Evolutionary conservation across 2,888 invertebrate genomes (phyloP), one percentile per base, ranked within the genome.

Genomic region (Agrilus cyanescens): DNA sequence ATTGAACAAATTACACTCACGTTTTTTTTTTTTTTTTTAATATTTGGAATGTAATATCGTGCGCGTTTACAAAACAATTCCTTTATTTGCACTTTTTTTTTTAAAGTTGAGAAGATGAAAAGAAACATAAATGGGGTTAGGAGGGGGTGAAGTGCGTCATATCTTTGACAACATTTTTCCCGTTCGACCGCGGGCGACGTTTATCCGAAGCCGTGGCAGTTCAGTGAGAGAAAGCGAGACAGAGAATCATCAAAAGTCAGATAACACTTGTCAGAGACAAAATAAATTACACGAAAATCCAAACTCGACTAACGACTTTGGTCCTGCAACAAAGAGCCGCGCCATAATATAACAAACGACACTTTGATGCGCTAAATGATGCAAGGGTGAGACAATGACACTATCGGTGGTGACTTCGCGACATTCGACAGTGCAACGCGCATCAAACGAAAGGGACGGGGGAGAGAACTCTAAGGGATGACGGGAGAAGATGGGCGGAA

Each of bases 311-410:
- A 57, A 53, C 56, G 55, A 54, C 55, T 47, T 51, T 49, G 48
- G 50, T 50, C 43, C 45, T 43, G 43, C 48, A 51, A 56, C 56
- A 56, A 54, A 55, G 50, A 49, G 40, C 48, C 47, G 49, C 45
- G 48, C 53, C 55, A 52, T 53, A 54, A 56, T 25, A 25, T 65
- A 59, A 65, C 60, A 65, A 65, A 65, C 60, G 65, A 63, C 57
- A 61, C 58, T 65, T 64, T 65, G 64, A 65, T 65, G 63, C 56
- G 63, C 57, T 64, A 64, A 65, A 65, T 65, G 65, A 64, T 53
- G 64, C 63, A 60, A 62, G 62, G 61, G 64, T 63, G 65, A 65
- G 65, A 65, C 65, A 65, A 65, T 64, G 62, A 60, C 63, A 60
- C 61, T 63, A 65, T 65, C 63, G 60, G 55, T 10, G 50, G 54